Evolutionary conservation across 2,113 vertebrate species (phyloP).

Genomic region (Synodontis membranacea): DNA sequence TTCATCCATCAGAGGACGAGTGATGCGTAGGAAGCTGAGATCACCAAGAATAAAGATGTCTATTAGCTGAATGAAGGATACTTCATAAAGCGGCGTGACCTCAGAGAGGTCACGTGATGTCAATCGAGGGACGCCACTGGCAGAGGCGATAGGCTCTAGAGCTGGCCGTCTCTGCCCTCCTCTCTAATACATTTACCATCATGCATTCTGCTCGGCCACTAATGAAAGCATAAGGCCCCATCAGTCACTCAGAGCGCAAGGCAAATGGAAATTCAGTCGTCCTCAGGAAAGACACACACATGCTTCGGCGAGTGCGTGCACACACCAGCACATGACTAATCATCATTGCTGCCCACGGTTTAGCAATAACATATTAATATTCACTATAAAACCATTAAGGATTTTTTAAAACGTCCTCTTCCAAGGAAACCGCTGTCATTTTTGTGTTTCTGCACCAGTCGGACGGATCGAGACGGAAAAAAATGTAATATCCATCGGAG

Average conservation of each 20-base stretch:
- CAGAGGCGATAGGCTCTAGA: constrained; percentile 58
- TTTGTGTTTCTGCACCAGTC: not conserved
- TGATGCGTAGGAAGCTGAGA: constrained; percentile 47
- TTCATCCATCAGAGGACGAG: constrained; percentile 53
- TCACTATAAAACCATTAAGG: constrained; percentile 48
- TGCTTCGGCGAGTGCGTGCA: constrained; percentile 49
- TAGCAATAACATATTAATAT: constrained; percentile 62
- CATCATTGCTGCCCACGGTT: constrained; percentile 49
- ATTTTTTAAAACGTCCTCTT: constrained; percentile 25
- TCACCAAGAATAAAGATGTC: constrained; percentile 65
- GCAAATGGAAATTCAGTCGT: constrained; percentile 67
- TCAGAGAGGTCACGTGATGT: constrained; percentile 51
- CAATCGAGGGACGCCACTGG: constrained; percentile 48
- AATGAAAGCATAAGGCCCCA: constrained; percentile 72
- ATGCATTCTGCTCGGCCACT: constrained; percentile 64
- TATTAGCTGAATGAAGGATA: constrained; percentile 67
- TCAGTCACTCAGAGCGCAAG: constrained; percentile 61
- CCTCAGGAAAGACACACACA: constrained; percentile 29
- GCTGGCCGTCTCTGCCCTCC: constrained; percentile 62
- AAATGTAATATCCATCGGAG: not conserved
- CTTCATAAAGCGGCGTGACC: constrained; percentile 57
- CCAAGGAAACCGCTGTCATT: constrained; percentile 14
- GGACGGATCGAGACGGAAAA: constrained; percentile 7
- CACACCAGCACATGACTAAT: constrained; percentile 59
- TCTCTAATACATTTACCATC: constrained; percentile 74